Base-by-base conservation (phyloP, 2,113 vertebrate species). In the Clinocottus analis region DNA sequence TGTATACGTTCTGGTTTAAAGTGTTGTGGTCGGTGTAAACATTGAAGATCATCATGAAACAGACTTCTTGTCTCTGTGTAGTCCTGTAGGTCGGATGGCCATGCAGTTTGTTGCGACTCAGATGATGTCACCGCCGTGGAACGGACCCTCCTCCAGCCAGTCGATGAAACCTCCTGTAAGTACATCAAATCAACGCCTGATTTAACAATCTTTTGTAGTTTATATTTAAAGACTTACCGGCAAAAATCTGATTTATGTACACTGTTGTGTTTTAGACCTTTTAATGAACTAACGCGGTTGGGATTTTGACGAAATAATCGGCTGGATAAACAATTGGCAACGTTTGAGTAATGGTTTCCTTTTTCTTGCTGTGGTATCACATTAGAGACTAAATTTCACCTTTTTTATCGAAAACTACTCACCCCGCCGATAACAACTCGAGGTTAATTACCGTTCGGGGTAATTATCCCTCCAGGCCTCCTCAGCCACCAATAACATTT, bases 31-130 rank as follows among this genome's bases (percentile, higher is more conserved):
- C 2, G 11, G 61, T 14, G 16, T 8, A 3, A 63, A 63, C 13
- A 2, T 1, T 39, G 27, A 62, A 3, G 5, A 14, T 21, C 1
- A 11, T 7, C 35, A 41, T 33, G 7, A 69, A 62, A 29, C 29
- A 2, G 6, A 0, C 59, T 10, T n/a, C 35, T 56, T 66, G 16
- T 80, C 1, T 85, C 73, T 89, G 37, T 90, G 43, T 6, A 99
- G 97, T 64, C 95, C 97, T 2, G 95, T 98, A 83, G 96, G 96
- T 79, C 96, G 96, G 79, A 99, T 99, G 97, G 97, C 98, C 31
- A 95, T 96, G 25, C 96, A 98, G 93, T 95, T 98, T 82, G 98
- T 99, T n/a, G 95, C 97, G 1, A 89, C 97, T 7, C 98, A 99
- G 75, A 96, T 99, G 92, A 97, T 97, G 62, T 97, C 97, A 5